phyloP scores from a whole-genome alignment of 1,140 invertebrate genomes.

The Saxidomus purpurata region DNA sequence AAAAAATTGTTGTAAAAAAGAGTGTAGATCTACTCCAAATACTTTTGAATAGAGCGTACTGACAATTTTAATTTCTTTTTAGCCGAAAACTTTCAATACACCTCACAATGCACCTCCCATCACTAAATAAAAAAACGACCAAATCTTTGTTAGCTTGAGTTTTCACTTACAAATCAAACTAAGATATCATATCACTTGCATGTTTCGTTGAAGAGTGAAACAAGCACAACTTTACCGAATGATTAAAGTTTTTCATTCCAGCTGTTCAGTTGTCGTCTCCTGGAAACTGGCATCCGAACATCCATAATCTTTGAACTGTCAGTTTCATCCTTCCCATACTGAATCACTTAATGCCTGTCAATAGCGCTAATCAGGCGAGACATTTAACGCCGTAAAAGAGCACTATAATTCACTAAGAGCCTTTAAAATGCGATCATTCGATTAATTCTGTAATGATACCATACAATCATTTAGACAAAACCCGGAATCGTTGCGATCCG shows the following conservation, averaged over 20 bases:
- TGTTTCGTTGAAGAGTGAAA: too few species aligned
- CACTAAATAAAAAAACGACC: too few species aligned
- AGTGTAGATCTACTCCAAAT: too few species aligned
- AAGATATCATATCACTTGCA: too few species aligned
- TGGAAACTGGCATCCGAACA: background rate
- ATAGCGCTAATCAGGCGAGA: conserved; percentile 46
- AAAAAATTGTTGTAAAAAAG: too few species aligned
- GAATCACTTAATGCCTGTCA: conserved; percentile 53
- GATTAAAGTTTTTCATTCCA: background rate
- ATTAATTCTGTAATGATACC: conserved; percentile 62
- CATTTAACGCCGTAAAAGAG: conserved; percentile 64
- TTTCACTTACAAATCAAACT: too few species aligned
- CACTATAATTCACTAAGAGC: conserved; percentile 70
- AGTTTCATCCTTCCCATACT: background rate
- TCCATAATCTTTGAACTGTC: conserved; percentile 14
- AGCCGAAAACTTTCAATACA: too few species aligned
- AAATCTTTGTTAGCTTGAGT: too few species aligned
- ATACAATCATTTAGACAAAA: conserved; percentile 51
- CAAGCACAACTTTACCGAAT: too few species aligned
- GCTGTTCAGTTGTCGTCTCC: background rate
- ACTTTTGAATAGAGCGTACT: too few species aligned
- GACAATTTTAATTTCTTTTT: too few species aligned
- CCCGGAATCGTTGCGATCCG: conserved; percentile 35
- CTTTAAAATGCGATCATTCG: conserved; percentile 65
- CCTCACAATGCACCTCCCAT: too few species aligned